Evolutionary conservation across 2,888 invertebrate species (phyloP).

Genomic region (Erannis defoliaria): DNA sequence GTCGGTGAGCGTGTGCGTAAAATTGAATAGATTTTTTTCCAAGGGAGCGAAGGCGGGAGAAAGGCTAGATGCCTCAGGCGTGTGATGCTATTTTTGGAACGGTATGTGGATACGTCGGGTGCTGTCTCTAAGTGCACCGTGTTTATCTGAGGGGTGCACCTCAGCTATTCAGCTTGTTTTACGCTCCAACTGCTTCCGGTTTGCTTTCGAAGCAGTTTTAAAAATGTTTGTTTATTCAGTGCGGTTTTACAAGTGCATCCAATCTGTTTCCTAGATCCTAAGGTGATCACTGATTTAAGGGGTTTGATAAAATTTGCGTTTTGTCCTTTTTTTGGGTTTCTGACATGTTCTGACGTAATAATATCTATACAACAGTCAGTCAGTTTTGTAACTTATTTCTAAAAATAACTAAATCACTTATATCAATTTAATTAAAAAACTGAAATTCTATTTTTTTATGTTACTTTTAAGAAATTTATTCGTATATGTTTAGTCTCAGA

Average conservation of each 20-base stretch:
- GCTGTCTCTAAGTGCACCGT: conserved; percentile 72
- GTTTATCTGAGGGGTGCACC: conserved; percentile 76
- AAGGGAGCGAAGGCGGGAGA: conserved; percentile 46
- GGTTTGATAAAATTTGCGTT: background rate
- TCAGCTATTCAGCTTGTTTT: conserved; percentile 65
- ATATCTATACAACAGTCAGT: too few species aligned
- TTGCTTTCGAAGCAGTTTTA: conserved; percentile 51
- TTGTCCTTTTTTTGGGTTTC: background rate
- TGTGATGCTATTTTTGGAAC: conserved; percentile 72
- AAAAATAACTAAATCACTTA: too few species aligned
- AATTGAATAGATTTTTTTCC: conserved; percentile 44
- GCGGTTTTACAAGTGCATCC: conserved; percentile 26
- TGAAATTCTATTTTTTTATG: background rate
- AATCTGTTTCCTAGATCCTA: background rate
- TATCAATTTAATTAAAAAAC: background rate
- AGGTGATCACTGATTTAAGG: background rate
- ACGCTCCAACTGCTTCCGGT: conserved; percentile 61
- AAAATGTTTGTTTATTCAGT: conserved; percentile 50
- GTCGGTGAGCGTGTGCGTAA: conserved; percentile 39
- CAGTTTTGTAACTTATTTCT: too few species aligned
- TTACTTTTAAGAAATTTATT: background rate
- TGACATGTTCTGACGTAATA: too few species aligned
- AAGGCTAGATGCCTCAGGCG: conserved; percentile 54
- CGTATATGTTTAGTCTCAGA: background rate
- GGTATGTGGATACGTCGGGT: conserved; percentile 64